phyloP scores from a whole-genome alignment of 2,797 vertebrate genomes.

The Lindbergichthys nudifrons region DNA sequence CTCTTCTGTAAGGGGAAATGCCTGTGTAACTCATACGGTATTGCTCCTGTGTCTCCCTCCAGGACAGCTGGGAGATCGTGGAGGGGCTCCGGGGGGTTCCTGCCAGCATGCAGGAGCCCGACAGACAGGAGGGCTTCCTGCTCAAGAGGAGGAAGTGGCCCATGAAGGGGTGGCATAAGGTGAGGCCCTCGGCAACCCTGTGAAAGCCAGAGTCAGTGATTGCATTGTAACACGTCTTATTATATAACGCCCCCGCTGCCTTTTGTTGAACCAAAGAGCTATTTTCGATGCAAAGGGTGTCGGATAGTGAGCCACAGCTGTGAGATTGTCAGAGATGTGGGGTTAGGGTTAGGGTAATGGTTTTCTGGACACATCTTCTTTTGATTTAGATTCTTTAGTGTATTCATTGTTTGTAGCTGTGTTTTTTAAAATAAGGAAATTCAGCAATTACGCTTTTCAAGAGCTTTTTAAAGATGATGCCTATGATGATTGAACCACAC shows the following conservation, averaged over 20 bases:
- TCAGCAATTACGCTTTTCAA: background rate
- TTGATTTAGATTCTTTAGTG: no score
- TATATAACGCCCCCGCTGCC: conserved; percentile 9
- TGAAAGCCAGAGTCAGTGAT: conserved; percentile 6
- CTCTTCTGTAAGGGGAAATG: conserved; percentile 6
- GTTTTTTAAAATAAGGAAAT: background rate
- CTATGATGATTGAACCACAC: background rate
- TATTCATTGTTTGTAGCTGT: no score
- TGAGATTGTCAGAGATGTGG: no score
- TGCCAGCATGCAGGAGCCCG: conserved; percentile 89
- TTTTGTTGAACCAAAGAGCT: conserved; percentile 11
- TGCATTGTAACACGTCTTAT: conserved; percentile 1
- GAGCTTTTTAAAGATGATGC: background rate
- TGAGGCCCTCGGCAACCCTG: conserved; percentile 64
- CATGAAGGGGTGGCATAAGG: conserved; percentile 99
- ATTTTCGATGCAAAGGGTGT: conserved; percentile 8
- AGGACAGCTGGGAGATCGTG: conserved; percentile 98
- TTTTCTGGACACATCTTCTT: no score
- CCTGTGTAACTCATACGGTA: conserved; percentile 18
- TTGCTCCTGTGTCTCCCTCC: conserved; percentile 44
- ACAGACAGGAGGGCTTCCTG: conserved; percentile 91
- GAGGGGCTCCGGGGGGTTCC: conserved; percentile 90
- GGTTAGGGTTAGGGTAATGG: no score
- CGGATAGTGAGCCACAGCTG: background rate
- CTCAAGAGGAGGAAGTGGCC: conserved; percentile 99